These are phyloP conservation scores for Alosa sapidissima DNA, from an alignment of 2,797 vertebrate species.

Conservation along the genomic window DNA sequence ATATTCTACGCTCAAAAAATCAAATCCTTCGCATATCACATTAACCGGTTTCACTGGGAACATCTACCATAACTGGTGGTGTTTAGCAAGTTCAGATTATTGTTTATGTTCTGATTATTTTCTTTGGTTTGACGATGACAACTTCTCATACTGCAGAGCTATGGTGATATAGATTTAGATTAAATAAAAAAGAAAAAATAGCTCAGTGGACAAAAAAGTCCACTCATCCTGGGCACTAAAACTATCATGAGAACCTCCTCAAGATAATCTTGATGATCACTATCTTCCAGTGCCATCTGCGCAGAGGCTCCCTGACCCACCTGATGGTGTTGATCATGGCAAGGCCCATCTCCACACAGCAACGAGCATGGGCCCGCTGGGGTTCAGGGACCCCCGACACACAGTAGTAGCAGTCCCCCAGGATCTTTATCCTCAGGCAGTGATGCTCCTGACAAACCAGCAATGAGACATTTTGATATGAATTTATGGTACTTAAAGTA, in stretches of 20 bases:
- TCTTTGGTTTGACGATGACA: no score
- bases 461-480: background rate
- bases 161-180: background rate
- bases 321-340: conserved; percentile 90
- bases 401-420: conserved; percentile 92
- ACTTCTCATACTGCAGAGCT: background rate
- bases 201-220: background rate
- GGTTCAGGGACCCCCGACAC: conserved; percentile 89
- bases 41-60: no score
- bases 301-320: conserved; percentile 63
- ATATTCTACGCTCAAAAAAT: no score
- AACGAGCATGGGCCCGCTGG: conserved; percentile 84
- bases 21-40: no score
- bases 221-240: background rate
- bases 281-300: background rate
- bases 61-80: no score
- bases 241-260: no score
- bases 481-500: background rate
- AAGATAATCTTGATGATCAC: background rate
- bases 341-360: conserved; percentile 92
- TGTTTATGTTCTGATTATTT: background rate
- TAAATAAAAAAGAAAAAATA: background rate
- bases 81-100: background rate
- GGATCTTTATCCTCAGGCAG: conserved; percentile 89
- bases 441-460: conserved; percentile 78